Evolutionary conservation across 2,888 invertebrate genomes (phyloP).

Genomic region (Scotopteryx bipunctaria): DNA sequence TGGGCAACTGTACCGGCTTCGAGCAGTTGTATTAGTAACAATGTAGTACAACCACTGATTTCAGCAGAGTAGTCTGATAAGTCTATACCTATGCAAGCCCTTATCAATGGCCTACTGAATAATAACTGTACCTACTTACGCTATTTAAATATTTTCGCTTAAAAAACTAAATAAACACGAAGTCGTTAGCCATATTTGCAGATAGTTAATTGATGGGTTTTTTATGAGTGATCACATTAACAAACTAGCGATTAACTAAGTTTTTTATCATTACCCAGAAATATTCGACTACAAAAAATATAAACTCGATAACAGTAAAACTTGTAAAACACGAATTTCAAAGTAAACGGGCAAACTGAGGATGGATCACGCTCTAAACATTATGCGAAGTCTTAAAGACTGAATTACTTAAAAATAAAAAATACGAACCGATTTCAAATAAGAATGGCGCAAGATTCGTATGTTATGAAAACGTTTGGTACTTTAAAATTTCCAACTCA

Average conservation of each 20-base stretch:
- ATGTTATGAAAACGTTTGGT: no score
- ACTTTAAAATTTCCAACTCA: no score
- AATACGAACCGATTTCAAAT: no score
- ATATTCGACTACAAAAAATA: not conserved
- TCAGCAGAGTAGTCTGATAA: not conserved
- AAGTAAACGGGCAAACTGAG: no score
- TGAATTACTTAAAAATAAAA: no score
- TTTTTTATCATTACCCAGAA: slow-evolving; percentile 12
- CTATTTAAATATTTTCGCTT: slow-evolving; percentile 3
- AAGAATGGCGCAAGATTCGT: no score
- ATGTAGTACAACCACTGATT: not conserved
- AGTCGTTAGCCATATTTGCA: slow-evolving; percentile 15
- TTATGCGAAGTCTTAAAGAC: no score
- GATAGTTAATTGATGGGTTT: slow-evolving; percentile 14
- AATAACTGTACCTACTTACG: slow-evolving; percentile 18
- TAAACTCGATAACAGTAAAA: not conserved
- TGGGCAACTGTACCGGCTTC: not conserved
- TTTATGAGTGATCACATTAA: slow-evolving; percentile 20
- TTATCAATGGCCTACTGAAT: slow-evolving; percentile 10
- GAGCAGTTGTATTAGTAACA: not conserved
- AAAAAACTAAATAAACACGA: slow-evolving; percentile 15
- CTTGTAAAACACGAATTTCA: no score
- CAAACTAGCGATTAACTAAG: slow-evolving; percentile 10
- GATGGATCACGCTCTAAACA: no score
- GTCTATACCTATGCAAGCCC: not conserved